A percentile compares a stretch with the other conserved stretches of the same genome.
phyloP scores from a whole-genome alignment of 2,797 vertebrate genomes.

The Chloroceryle inda region DNA sequence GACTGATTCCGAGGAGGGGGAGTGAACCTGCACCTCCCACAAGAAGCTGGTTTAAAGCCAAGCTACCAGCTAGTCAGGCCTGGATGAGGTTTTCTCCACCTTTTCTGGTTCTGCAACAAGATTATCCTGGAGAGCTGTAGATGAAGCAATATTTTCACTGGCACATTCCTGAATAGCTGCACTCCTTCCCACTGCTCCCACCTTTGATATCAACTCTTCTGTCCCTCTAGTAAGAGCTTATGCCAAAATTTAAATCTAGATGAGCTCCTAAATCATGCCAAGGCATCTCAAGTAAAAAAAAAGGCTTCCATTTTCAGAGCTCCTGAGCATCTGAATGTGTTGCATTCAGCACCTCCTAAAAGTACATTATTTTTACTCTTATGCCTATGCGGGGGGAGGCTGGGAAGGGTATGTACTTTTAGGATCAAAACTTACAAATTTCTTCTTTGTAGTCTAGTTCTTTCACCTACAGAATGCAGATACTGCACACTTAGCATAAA shows the following conservation, averaged over 20 bases:
- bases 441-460: neutral
- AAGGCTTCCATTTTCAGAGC: neutral
- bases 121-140: neutral
- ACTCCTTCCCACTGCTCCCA: neutral
- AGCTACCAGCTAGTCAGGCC: neutral
- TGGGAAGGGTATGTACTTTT: neutral
- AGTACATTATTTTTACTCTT: neutral
- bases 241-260: neutral
- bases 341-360: neutral
- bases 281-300: neutral
- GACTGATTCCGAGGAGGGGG: neutral
- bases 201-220: neutral
- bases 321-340: neutral
- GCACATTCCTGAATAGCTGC: neutral
- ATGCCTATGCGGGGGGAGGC: accelerated
- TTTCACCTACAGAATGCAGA: neutral
- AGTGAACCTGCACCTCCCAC: neutral
- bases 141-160: neutral
- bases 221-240: neutral
- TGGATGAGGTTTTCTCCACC: neutral
- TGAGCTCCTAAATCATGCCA: neutral
- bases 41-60: neutral
- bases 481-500: neutral
- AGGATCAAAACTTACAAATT: neutral
- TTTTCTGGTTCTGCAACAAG: slow-evolving; percentile 25